Base-by-base conservation (phyloP, 2,888 invertebrate genomes). In the Scelioninae gen. 1 region DNA sequence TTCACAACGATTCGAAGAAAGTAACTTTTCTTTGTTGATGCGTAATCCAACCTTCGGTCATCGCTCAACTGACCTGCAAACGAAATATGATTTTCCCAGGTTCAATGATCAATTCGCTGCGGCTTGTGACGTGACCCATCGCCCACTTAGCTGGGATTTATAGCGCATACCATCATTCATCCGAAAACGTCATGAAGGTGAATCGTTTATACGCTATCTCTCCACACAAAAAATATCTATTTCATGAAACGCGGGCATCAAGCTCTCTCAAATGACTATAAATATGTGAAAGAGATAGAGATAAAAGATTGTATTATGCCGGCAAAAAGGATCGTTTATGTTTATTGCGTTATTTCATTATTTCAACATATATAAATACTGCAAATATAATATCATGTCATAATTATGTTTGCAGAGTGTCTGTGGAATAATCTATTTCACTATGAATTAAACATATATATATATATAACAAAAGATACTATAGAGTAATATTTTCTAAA, bases 71-170 rank as follows among this genome's bases (percentile, higher is more conserved):
- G 74, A 75, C 72, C 75, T 40, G 76, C 78, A 62, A 79, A 72
- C 76, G 72, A 79, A 82, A 79, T 78, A 84, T 79, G 74, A 82
- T 81, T 84, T 81, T 71, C 29, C 58, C 58, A 74, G 63, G 77
- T 77, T 49, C 81, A 74, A 78, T 84, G 84, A 81, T 81, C 77
- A 81, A 81, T 81, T 78, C 72, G 62, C 47, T 56, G 58, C 53
- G 74, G 77, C 69, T 65, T 71, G 72, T 74, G 79, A 79, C 66
- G 75, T 58, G 78, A 79, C 66, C 72, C 72, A 62, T 74, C 69
- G 51, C 66, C 80, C 66, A 83, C 80, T 84, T 81, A 81, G 79
- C 78, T 72, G 60, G 65, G 81, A 83, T 85, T 83, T 81, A 85
- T 83, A 69, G 65, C 65, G 47, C 74, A 51, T 53, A 55, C 80